Base-by-base conservation (phyloP, 2,888 invertebrate species). In the Arctia plantaginis region DNA sequence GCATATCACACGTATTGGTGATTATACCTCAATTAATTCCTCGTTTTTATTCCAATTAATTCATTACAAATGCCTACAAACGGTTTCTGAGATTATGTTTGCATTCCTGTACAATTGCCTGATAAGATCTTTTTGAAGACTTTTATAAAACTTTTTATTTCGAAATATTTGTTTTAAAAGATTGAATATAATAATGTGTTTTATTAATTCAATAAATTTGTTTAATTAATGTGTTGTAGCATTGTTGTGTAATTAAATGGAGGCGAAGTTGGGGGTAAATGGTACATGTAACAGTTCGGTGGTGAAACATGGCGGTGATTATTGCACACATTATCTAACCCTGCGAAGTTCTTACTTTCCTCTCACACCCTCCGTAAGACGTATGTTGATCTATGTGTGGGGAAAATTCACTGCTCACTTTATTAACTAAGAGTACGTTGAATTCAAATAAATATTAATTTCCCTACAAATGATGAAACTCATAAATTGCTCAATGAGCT, bases 231-330 rank as follows among this genome's bases (percentile, higher is more conserved):
- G 88, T 88, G 90, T 91, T 91, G 91, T 90, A 91, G 89, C 90
- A 91, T 92, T 91, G 86, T 83, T 85, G 86, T 88, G 89, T 94
- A 93, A 94, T 94, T 93, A 92, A 93, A 91, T 84, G 76, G 78
- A 87, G 90, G 89, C 90, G 88, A 87, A 83, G 81, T 82, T 81
- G 89, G 82, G 35, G 88, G 90, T 87, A 89, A 89, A 91, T 89
- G 89, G 87, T 81, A 89, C 86, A 89, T 89, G 90, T 90, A 89
- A 90, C 88, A 87, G 85, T 82, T 86, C 82, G 84, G 86, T 88
- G 82, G 90, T 92, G 93, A 94, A 88, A 87, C 90, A 94, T 93
- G 92, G 88, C 85, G 87, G 90, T 88, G 93, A 94, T 93, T 93
- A 95, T 93, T 93, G 89, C 93, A 90, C 90, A 90, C 92, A 93